Conservation (phyloP, 37 sponge, comb jelly and placozoan species). For the Bolinopsis microptera region DNA sequence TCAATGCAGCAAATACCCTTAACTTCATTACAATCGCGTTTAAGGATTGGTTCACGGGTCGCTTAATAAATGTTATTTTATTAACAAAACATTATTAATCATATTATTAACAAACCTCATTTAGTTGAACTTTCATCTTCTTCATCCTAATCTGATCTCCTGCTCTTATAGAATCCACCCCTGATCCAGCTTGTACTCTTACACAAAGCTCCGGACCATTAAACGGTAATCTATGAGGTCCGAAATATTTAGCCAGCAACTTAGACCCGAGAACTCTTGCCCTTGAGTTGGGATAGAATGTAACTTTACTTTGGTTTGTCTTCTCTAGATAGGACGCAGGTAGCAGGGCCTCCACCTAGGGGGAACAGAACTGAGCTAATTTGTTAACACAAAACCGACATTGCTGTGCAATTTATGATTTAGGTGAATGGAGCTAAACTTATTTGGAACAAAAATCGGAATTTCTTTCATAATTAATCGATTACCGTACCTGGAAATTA, state of each 20-base stretch:
- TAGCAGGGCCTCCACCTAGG: slow-evolving; percentile 45
- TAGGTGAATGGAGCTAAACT: too few species aligned
- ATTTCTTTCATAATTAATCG: too few species aligned
- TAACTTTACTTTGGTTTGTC: not conserved
- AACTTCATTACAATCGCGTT: too few species aligned
- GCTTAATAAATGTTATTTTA: too few species aligned
- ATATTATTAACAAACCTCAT: not conserved
- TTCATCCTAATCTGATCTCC: not conserved
- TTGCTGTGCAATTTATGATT: too few species aligned
- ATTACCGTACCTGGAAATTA: too few species aligned
- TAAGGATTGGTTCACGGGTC: too few species aligned
- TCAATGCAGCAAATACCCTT: too few species aligned
- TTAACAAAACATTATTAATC: not conserved
- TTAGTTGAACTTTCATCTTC: not conserved
- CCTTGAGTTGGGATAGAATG: not conserved
- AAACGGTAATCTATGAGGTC: not conserved
- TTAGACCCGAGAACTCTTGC: slow-evolving; percentile 1
- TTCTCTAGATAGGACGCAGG: not conserved
- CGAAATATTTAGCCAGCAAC: slow-evolving; percentile 1
- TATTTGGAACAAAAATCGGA: too few species aligned
- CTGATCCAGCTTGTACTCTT: not conserved
- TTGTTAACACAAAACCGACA: too few species aligned
- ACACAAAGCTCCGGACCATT: not conserved
- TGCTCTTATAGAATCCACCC: not conserved
- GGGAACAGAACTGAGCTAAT: too few species aligned